Base-by-base conservation (phyloP, 35 echinoderm and acorn worm genomes). In the Chiridota heheva region DNA sequence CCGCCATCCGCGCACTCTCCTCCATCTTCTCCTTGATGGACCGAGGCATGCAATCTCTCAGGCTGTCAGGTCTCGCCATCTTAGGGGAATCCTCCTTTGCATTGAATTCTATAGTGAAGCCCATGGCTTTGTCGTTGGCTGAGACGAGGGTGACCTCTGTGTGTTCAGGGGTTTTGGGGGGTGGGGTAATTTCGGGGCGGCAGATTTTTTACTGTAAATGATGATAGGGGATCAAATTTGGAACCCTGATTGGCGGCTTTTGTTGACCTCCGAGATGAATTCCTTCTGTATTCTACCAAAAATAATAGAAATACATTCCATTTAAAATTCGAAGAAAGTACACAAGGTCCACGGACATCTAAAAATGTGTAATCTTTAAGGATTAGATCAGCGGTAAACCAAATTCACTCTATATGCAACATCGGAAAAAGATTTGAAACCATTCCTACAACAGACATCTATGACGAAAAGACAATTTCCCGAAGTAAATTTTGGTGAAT, bases 101-200 rank as follows among this genome's bases (percentile, higher is more conserved):
- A 28, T 69, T 82, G 40, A 93, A 93, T 48, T 93, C 90, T 8
- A 93, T 93, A 45, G 78, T 84, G 82, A 93, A 93, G 35, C 90
- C 90, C 18, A 86, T 77, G 79, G 81, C 67, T 26, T 84, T 83
- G 44, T 93, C 90, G 24, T 72, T 88, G 44, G 83, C 55, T 12
- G 80, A 69, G 24, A 86, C 80, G 27, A 93, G 60, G 12, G 90
- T 93, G 40, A 93, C 71, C 60, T 93, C 90, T 13, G 78, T 36
- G 25, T 93, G 76, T 20, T 80, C 49, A 22, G 55, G 66, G 4
- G 31, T n/a, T 42, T 78, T 57, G 41, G 88, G 60, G 6, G 35
- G 22, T 36, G 71, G 27, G 1, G 32, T 31, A 18, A 41, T 53
- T 25, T 49, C 17, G 69, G 71, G 70, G 78, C 63, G 43, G 90